Conservation (phyloP, 2,888 invertebrate species). For the Belgica antarctica region DNA sequence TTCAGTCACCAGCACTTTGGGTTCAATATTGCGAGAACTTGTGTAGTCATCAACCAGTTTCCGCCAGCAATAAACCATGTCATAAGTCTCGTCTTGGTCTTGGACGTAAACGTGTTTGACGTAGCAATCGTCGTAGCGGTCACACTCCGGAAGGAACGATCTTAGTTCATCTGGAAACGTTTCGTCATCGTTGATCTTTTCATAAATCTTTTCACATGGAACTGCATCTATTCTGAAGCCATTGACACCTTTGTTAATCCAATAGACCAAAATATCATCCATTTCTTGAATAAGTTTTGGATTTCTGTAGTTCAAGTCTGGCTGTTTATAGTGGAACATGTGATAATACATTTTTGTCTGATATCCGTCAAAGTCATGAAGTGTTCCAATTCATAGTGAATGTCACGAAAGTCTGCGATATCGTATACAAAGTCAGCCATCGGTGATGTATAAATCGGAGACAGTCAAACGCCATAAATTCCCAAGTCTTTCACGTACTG, state of each 20-base stretch:
- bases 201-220: conserved; percentile 48
- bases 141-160: conserved; percentile 53
- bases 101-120: conserved; percentile 61
- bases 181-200: conserved; percentile 55
- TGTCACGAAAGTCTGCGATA: conserved; percentile 71
- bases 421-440: conserved; percentile 88
- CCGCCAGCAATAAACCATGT: conserved; percentile 60
- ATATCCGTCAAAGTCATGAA: conserved; percentile 66
- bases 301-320: conserved; percentile 71
- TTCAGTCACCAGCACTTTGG: conserved; percentile 62
- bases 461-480: conserved; percentile 76
- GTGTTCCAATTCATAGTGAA: conserved; percentile 71
- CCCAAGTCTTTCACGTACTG: conserved; percentile 68
- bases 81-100: conserved; percentile 60
- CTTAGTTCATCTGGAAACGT: conserved; percentile 57
- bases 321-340: conserved; percentile 60
- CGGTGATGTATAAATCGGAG: conserved; percentile 79
- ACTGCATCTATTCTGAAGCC: conserved; percentile 61
- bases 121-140: conserved; percentile 58
- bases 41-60: conserved; percentile 58
- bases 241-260: conserved; percentile 63
- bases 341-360: conserved; percentile 65
- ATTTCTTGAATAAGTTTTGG: conserved; percentile 59
- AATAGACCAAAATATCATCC: conserved; percentile 63
- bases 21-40: conserved; percentile 50